A percentile compares a stretch with the other conserved stretches of the same genome.
These are phyloP conservation scores for Chondrilla cf. caribensis DNA, from an alignment of 37 sponge, comb jelly and placozoan genomes.

Conservation along the genomic window DNA sequence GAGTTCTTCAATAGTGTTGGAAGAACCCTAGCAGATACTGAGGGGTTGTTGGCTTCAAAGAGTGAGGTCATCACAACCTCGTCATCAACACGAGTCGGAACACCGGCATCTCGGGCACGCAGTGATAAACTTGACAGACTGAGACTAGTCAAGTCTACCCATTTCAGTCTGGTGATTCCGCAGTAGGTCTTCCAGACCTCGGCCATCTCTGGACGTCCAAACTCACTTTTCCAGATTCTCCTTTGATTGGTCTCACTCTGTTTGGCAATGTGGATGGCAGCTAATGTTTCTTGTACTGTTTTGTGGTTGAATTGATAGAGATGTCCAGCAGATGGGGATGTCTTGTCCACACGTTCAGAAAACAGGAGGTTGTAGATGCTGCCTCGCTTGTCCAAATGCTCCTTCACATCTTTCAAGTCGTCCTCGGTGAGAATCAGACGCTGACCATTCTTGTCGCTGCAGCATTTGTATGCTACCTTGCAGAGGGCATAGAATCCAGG, in stretches of 20 bases:
- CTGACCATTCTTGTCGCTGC: background rate
- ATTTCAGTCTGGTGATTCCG: background rate
- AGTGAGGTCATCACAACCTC: background rate
- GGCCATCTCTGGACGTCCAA: conserved; percentile 13
- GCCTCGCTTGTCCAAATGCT: background rate
- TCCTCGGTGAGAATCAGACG: background rate
- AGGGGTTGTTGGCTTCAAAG: background rate
- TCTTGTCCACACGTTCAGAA: background rate
- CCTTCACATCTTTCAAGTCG: background rate
- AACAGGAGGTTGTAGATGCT: conserved; percentile 16
- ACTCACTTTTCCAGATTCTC: background rate
- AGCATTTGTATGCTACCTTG: background rate
- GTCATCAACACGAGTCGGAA: background rate
- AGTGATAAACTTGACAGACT: background rate
- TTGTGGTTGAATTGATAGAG: conserved; percentile 8
- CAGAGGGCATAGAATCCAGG: background rate
- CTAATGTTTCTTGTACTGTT: conserved; percentile 6
- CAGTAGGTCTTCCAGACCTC: conserved; percentile 16
- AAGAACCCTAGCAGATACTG: too few relatives aligned
- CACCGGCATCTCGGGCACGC: too few relatives aligned
- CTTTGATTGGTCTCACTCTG: background rate
- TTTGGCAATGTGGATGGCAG: background rate
- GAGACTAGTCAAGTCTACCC: background rate
- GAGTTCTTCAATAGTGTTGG: too few relatives aligned
- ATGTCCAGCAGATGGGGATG: background rate